phyloP scores from a whole-genome alignment of 1,140 invertebrate genomes.

The Drosophila kohkoa region DNA sequence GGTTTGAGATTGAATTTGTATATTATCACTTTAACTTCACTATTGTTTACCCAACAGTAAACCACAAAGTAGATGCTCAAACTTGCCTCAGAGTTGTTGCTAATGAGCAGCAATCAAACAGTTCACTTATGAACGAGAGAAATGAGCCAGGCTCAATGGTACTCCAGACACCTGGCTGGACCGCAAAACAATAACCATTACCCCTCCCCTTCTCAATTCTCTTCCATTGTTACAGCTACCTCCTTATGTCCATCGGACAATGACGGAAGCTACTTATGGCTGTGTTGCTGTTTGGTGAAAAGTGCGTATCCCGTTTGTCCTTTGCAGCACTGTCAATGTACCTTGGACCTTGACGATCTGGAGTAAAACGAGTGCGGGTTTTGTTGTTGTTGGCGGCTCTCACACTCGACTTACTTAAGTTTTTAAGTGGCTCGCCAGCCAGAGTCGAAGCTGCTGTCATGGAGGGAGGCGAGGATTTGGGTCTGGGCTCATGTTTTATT shows the following conservation, averaged over 20 bases:
- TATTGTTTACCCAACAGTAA: constrained; percentile 33
- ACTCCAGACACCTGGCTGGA: constrained; percentile 17
- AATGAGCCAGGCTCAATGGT: neutral
- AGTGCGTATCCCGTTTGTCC: constrained; percentile 42
- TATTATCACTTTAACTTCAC: neutral
- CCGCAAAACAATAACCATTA: constrained; percentile 54
- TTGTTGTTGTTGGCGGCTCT: constrained; percentile 27
- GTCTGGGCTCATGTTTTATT: constrained; percentile 72
- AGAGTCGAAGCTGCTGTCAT: constrained; percentile 7
- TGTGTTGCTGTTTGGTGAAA: constrained; percentile 39
- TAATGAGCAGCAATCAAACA: constrained; percentile 66
- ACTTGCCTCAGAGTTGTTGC: constrained; percentile 1
- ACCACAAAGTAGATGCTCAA: constrained; percentile 4
- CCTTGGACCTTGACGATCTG: constrained; percentile 4
- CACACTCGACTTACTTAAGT: constrained; percentile 57
- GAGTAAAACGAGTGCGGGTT: constrained; percentile 1
- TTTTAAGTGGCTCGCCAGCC: constrained; percentile 44
- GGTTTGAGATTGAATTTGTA: too few species aligned
- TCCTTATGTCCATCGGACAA: constrained; percentile 39
- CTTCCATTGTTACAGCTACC: constrained; percentile 11
- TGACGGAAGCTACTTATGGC: constrained; percentile 34
- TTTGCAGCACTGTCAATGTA: constrained; percentile 6
- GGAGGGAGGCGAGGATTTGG: constrained; percentile 6
- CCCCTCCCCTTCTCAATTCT: constrained; percentile 29
- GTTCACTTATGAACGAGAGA: constrained; percentile 18